Percentiles rank a stretch among this genome's conserved stretches.
Evolutionary conservation across 2,797 vertebrate genomes (phyloP).

Genomic region (Cossypha caffra): DNA sequence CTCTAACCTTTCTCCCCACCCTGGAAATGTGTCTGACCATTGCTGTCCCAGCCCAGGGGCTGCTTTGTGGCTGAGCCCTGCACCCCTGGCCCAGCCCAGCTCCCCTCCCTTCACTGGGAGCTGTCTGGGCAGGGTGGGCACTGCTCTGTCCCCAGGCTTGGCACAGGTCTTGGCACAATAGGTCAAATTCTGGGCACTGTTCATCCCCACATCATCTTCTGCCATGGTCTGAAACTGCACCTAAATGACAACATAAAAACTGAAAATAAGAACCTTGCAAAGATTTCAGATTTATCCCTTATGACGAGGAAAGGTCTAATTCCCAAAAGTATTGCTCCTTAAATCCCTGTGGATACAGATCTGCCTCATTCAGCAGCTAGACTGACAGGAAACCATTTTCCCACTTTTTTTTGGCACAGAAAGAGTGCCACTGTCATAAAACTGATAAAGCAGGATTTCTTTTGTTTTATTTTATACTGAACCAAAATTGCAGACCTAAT

Average conservation of each 20-base stretch:
- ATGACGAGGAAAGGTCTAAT: accelerated
- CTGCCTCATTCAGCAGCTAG: background rate
- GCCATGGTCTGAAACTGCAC: background rate
- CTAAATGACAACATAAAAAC: background rate
- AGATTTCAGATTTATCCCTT: background rate
- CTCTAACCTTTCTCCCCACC: too few species aligned
- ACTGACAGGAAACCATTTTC: background rate
- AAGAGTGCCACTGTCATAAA: background rate
- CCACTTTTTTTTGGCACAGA: background rate
- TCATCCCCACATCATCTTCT: too few species aligned
- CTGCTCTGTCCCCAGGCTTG: too few species aligned
- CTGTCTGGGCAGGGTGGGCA: too few species aligned
- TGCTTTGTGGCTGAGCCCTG: too few species aligned
- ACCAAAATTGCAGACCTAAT: background rate
- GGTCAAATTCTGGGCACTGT: too few species aligned
- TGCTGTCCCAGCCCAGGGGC: too few species aligned
- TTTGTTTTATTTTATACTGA: background rate
- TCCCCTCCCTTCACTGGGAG: too few species aligned
- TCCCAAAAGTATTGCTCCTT: background rate
- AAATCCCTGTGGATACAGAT: background rate
- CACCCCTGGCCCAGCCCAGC: too few species aligned
- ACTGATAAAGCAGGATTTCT: background rate
- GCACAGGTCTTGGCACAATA: too few species aligned
- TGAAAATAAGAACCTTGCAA: background rate
- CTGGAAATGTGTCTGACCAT: too few species aligned